Evolutionary conservation across 2,888 invertebrate genomes (phyloP), one percentile per base, ranked within the genome.

Genomic region (Tinea semifulvella): DNA sequence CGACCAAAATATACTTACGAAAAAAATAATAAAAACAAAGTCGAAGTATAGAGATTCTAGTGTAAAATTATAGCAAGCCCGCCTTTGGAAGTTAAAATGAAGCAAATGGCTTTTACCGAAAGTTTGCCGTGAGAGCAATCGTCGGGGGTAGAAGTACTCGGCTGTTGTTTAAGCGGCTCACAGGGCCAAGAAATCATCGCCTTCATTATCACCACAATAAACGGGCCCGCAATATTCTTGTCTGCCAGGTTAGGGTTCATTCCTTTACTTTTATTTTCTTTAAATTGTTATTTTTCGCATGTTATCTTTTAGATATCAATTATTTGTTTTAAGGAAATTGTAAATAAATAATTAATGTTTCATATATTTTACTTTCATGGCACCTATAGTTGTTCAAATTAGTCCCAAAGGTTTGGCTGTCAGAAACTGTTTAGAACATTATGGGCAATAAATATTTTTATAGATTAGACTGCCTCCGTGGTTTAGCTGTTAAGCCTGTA

Each of bases 141-240:
- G 18, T 4, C 40, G 40, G 19, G 10, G 11, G 13, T 17, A 11
- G 25, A 14, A 6, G 44, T n/a, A n/a, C 13, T 14, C 14, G n/a
- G 35, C 25, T 35, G 44, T 44, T 22, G 36, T 20, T 44, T 36
- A 43, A 20, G 18, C 35, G 25, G 14, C 17, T 18, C 60, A 67
- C 63, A 63, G 60, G 66, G 68, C 63, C 63, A 64, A 65, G 69
- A 72, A 70, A 74, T 77, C 74, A 73, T 73, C 70, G 63, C 64
- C 55, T 53, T 60, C 55, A 69, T 74, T 70, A 70, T 58, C 35
- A 18, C 46, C 6, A 26, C 44, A 46, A 18, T 22, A 38, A 38
- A 22, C 19, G 20, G 13, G n/a, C 17, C 13, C 31, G 14, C 14
- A 14, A 31, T 31, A 31, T 31, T 31, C n/a, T 25, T 22, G 14